Evolutionary conservation across 1,140 invertebrate genomes (phyloP).

Genomic region (Samia ricini): DNA sequence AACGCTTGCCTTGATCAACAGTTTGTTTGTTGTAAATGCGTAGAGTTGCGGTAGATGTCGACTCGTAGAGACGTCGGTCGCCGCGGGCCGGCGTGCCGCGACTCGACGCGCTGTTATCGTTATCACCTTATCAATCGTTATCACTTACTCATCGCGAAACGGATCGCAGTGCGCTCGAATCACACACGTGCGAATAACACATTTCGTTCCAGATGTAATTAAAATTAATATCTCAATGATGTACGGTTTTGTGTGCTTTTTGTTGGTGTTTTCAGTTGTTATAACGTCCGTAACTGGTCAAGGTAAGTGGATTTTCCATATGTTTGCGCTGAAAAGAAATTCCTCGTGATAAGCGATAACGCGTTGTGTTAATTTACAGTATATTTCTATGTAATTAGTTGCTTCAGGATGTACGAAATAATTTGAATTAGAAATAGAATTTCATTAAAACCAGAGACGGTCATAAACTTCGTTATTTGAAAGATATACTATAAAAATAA

Average conservation of each 20-base stretch:
- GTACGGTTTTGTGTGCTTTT: conserved; percentile 43
- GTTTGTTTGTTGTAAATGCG: background rate
- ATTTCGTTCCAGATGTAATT: conserved; percentile 37
- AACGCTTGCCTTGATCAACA: background rate
- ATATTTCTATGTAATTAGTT: background rate
- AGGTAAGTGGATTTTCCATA: conserved; percentile 39
- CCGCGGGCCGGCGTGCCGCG: conserved; percentile 42
- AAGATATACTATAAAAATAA: background rate
- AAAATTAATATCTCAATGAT: conserved; percentile 39
- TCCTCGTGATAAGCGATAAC: conserved; percentile 7
- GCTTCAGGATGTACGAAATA: background rate
- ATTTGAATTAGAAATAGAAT: background rate
- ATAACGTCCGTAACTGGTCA: conserved; percentile 41
- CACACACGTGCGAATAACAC: conserved; percentile 53
- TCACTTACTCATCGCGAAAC: conserved; percentile 69
- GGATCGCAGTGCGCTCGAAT: conserved; percentile 53
- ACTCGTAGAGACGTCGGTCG: conserved; percentile 45
- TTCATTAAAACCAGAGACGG: background rate
- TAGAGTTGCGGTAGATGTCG: conserved; percentile 57
- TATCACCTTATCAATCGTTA: conserved; percentile 70
- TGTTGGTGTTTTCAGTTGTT: conserved; percentile 38
- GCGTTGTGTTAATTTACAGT: background rate
- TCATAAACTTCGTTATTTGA: background rate
- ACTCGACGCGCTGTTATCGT: conserved; percentile 42
- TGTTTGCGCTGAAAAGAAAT: conserved; percentile 1